Evolutionary conservation across 2,113 vertebrate species (phyloP).

Genomic region (Turdus rufiventris): DNA sequence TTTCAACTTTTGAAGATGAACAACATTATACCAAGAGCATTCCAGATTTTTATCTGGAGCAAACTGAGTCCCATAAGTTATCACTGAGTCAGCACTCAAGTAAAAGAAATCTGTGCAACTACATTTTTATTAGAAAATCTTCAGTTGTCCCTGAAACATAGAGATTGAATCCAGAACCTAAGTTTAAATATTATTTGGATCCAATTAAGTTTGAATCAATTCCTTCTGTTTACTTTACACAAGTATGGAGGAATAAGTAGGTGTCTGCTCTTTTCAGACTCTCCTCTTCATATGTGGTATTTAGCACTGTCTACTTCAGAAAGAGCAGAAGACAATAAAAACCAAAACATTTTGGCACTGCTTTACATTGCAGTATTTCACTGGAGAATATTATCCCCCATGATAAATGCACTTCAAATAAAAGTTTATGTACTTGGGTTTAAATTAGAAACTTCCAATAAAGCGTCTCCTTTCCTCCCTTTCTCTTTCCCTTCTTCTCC

Average conservation of each 20-base stretch:
- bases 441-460: neutral
- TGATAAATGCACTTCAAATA: neutral
- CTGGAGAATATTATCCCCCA: neutral
- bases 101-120: neutral
- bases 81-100: neutral
- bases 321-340: neutral
- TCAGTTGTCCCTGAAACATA: neutral
- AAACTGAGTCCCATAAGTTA: neutral
- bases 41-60: neutral
- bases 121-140: neutral
- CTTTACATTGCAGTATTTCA: neutral
- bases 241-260: neutral
- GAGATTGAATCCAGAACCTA: neutral
- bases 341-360: neutral
- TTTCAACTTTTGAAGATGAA: neutral
- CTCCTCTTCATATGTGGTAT: neutral
- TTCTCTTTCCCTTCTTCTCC: neutral
- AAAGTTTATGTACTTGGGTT: neutral
- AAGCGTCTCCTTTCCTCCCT: neutral
- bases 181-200: neutral
- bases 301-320: neutral
- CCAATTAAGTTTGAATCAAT: neutral
- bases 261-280: neutral
- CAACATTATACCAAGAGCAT: neutral
- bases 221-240: neutral